Conservation (phyloP, 1,140 invertebrate genomes). For the Cyrtorhinus lividipennis region DNA sequence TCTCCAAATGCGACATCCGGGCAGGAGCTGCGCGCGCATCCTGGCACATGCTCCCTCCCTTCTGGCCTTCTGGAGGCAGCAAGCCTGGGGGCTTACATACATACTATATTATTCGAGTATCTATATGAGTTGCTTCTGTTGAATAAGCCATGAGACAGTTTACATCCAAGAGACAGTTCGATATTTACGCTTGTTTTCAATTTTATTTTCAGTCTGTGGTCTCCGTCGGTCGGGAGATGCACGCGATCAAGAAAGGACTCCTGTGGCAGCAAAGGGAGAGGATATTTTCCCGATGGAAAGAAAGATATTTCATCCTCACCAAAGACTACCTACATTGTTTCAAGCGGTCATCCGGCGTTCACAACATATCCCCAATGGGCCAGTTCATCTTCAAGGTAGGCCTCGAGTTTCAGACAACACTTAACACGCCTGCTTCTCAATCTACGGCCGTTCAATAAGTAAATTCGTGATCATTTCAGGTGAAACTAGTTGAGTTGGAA, state of each 20-base stretch:
- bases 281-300: constrained; percentile 52
- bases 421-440: no score
- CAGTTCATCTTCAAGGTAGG: constrained; percentile 52
- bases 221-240: constrained; percentile 25
- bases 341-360: constrained; percentile 41
- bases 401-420: background rate
- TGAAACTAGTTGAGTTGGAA: constrained; percentile 48
- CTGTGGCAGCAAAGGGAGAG: constrained; percentile 50
- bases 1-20: no score
- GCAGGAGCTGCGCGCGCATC: no score
- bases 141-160: no score
- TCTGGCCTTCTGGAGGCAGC: no score
- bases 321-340: constrained; percentile 55
- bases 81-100: no score
- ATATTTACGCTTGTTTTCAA: no score
- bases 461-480: constrained; percentile 30
- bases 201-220: constrained; percentile 25
- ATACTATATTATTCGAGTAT: no score
- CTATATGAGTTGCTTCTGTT: no score
- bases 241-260: constrained; percentile 45
- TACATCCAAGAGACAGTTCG: no score
- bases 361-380: constrained; percentile 52
- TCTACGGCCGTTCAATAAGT: no score
- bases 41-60: no score
- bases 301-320: constrained; percentile 51